These are phyloP conservation scores for Hemicordylus capensis DNA, from an alignment of 2,113 vertebrate genomes.

Conservation along the genomic window DNA sequence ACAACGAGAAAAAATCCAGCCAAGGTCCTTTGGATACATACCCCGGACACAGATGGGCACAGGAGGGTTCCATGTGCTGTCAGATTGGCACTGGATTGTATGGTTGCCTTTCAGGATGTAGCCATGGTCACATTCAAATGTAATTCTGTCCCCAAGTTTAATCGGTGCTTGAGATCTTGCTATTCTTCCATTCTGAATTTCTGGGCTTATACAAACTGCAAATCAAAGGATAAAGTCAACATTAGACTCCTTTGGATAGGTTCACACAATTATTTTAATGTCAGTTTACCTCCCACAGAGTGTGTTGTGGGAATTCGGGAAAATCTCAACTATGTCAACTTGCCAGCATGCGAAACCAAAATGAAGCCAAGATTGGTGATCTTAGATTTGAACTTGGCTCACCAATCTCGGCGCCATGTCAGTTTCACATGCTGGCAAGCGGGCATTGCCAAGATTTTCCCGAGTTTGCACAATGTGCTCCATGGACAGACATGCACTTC, in stretches of 20 bases:
- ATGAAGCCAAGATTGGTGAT: too few relatives aligned
- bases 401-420: too few relatives aligned
- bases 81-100: slow-evolving; percentile 53
- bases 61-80: slow-evolving; percentile 43
- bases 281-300: too few relatives aligned
- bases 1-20: neutral
- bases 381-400: too few relatives aligned
- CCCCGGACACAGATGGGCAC: slow-evolving; percentile 32
- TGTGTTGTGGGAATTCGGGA: too few relatives aligned
- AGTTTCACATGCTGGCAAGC: too few relatives aligned
- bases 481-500: too few relatives aligned
- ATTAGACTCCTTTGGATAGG: neutral
- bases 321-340: too few relatives aligned
- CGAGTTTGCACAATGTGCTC: too few relatives aligned
- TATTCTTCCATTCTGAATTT: slow-evolving; percentile 17
- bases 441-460: too few relatives aligned
- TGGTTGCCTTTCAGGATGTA: slow-evolving; percentile 60
- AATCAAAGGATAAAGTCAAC: neutral
- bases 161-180: neutral
- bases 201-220: slow-evolving; percentile 51
- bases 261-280: too few relatives aligned
- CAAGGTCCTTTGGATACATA: neutral
- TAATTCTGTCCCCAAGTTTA: slow-evolving; percentile 38
- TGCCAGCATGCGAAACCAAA: too few relatives aligned
- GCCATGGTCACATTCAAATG: slow-evolving; percentile 55